Evolutionary conservation across 64 coral and sea anemone species (phyloP), one percentile per base, ranked within the genome.

Genomic region (Anthopleura sola): DNA sequence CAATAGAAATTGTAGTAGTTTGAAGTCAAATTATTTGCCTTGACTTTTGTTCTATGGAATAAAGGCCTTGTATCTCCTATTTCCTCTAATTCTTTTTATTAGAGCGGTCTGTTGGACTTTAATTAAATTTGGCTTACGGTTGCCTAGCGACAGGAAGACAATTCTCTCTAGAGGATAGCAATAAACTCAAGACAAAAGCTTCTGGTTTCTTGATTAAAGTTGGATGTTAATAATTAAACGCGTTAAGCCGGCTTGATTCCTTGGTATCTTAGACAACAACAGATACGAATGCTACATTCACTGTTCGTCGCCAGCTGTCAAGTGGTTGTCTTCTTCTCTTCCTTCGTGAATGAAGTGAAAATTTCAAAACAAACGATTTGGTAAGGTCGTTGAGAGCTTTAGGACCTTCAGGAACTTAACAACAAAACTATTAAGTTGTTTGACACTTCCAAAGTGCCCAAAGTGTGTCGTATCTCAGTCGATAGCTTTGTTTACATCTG

Each of bases 241-340:
- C 39, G 21, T 79, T 79, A 79, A 79, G 76, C 24, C 38, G n/a
- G 76, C 76, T 44, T 38, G 39, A 44, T 79, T 79, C 76, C 76
- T 26, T 20, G 24, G 76, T 79, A 79, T 38, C 76, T 33, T 37
- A 18, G 37, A 79, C 13, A 79, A 79, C 76, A 79, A 14, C 62
- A 3, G 11, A 48, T 23, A 71, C 26, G 13, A 71, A 31, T 36
- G 5, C 58, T 1, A 9, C 4, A 34, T 71, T 26, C 58, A 9
- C 21, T 15, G 12, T 11, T 71, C 14, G n/a, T 71, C 28, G 9
- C 66, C 26, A n/a, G n/a, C n/a, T 71, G 9, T 14, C 19, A 62
- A 62, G 58, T 5, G 58, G 20, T 34, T 71, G 8, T 71, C 66
- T 71, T 71, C 29, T 71, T 71, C 2, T 31, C 31, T 71, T 36